Base-by-base conservation (phyloP, 2,888 invertebrate species). In the Stenodema calcarata region DNA sequence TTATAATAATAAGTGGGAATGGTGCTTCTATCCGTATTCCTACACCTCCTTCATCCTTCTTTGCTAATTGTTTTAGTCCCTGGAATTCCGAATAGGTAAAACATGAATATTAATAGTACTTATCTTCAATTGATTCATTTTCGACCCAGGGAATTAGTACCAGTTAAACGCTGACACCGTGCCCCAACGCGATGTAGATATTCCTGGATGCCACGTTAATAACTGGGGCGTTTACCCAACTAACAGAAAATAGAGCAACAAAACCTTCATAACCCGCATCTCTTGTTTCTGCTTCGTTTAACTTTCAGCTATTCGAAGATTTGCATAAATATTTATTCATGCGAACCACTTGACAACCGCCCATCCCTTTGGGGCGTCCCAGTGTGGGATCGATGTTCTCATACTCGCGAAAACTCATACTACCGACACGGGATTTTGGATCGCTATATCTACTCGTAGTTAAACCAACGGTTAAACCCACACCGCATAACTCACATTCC, bases 271-370 rank as follows among this genome's bases (percentile, higher is more conserved):
- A 18, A 62, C 23, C 50, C 62, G 23, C 62, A 23, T 73, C 41
- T 73, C 73, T 73, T 35, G 35, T 73, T 73, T 73, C 41, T 73
- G 73, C 73, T 73, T 73, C 73, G 73, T 73, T 73, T 73, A 73
- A 41, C 73, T 35, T 73, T 73, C 73, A 73, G 73, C 73, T 35
- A 35, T 35, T 73, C 41, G 35, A 73, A 41, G 73, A 73, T 73
- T 73, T 73, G 35, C 73, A 73, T 73, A 73, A 73, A 73, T 73
- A 73, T 73, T 73, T 73, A 73, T 73, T 73, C 73, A 73, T 73
- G 73, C 18, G 73, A 73, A 18, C 73, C 73, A 73, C 73, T 30
- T 18, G 73, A 73, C 73, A 73, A 73, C 18, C 73, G 35, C 73
- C 73, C 73, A 35, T 73, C 73, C 73, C 73, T 30, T 7, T 3